Percentiles rank a stretch among this genome's conserved stretches.
Evolutionary conservation across 92 coral and sea anemone genomes (phyloP).

Genomic region (Parazoanthus atlanticus): DNA sequence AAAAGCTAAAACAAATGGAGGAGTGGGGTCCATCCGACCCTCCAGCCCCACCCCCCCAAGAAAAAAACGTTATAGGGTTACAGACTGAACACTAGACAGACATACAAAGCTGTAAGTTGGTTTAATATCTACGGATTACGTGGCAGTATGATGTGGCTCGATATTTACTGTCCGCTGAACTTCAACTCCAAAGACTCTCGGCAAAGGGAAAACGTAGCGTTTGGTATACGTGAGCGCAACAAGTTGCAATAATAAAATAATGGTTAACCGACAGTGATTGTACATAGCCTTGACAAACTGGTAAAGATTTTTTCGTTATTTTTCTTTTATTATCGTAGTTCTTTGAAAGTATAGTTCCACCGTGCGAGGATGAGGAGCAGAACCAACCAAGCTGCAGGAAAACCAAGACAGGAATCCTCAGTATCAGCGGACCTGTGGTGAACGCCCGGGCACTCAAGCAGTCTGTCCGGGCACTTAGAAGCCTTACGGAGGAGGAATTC

Average conservation of each 20-base stretch:
- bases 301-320: no score
- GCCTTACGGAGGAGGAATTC: background rate
- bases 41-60: background rate
- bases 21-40: background rate
- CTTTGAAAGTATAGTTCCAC: no score
- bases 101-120: background rate
- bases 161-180: background rate
- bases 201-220: background rate
- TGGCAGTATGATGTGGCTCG: background rate
- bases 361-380: background rate
- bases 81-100: background rate
- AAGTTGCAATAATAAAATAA: background rate
- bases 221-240: background rate
- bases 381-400: no score
- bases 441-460: slow-evolving; percentile 1
- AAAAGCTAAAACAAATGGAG: background rate
- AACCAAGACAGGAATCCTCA: background rate
- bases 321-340: no score
- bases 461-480: background rate
- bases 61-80: background rate
- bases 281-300: no score
- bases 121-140: slow-evolving; percentile 1
- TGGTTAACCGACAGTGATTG: no score
- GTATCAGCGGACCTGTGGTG: background rate
- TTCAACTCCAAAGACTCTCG: background rate